These are phyloP conservation scores for Balaenoptera acutorostrata DNA, from an alignment of 2,113 vertebrate genomes.

Conservation along the genomic window DNA sequence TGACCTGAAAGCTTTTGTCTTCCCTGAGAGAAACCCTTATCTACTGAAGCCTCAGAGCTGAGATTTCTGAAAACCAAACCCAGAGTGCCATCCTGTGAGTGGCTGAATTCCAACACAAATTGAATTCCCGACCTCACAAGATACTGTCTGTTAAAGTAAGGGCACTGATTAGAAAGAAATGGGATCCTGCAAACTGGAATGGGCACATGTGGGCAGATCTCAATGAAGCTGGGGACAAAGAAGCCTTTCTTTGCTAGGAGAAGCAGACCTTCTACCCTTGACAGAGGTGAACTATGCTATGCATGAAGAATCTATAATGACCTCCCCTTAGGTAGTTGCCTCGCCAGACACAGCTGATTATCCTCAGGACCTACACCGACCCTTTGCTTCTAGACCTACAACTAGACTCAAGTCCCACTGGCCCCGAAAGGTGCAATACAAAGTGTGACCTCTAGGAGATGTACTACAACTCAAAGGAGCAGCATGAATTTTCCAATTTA, in stretches of 20 bases:
- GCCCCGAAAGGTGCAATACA: background rate
- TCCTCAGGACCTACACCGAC: background rate
- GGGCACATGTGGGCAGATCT: background rate
- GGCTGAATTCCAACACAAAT: background rate
- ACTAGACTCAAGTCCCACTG: background rate
- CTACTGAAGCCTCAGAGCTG: background rate
- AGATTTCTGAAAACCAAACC: background rate
- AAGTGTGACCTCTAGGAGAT: background rate
- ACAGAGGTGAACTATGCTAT: background rate
- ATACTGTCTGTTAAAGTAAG: background rate
- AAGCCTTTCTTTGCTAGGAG: background rate
- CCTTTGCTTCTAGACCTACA: background rate
- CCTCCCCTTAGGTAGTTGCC: background rate
- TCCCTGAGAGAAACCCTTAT: background rate
- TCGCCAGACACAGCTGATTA: background rate
- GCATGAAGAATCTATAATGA: background rate
- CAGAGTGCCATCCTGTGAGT: background rate
- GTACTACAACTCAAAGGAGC: background rate
- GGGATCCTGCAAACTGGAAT: background rate
- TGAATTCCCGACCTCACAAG: background rate
- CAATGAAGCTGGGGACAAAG: background rate
- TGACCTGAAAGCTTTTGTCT: background rate
- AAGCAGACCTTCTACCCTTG: background rate
- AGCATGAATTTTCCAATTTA: background rate
- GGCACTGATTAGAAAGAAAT: background rate